Evolutionary conservation across 2,797 vertebrate species (phyloP).

Genomic region (Neosalanx taihuensis): DNA sequence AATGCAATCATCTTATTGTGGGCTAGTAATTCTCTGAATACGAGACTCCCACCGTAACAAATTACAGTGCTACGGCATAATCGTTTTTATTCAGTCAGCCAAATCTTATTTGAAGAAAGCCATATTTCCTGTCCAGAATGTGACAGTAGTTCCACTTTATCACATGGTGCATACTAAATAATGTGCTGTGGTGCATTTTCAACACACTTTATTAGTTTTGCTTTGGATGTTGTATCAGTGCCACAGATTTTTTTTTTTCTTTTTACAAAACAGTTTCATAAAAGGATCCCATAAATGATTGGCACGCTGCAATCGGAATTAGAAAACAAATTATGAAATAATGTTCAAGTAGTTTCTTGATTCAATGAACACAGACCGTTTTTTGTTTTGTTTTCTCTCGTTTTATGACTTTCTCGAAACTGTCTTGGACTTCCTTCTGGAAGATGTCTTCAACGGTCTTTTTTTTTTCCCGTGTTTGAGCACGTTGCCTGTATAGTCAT

Average conservation of each 20-base stretch:
- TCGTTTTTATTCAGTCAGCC: not conserved
- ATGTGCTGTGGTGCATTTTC: not conserved
- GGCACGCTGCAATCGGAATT: not conserved
- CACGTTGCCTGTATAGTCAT: constrained; percentile 25
- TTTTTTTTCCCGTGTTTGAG: not conserved
- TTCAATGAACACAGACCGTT: not conserved
- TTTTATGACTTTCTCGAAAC: not conserved
- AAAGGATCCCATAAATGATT: too few relatives aligned
- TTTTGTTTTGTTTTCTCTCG: not conserved
- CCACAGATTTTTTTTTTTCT: too few relatives aligned
- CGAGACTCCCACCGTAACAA: constrained; percentile 2
- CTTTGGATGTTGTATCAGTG: not conserved
- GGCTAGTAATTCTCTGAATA: constrained; percentile 36
- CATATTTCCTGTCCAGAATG: not conserved
- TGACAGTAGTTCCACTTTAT: not conserved
- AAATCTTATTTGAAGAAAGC: not conserved
- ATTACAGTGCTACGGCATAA: not conserved
- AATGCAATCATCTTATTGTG: constrained; percentile 24
- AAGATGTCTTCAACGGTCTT: too few relatives aligned
- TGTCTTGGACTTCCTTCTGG: not conserved
- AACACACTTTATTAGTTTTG: not conserved
- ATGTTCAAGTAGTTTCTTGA: not conserved
- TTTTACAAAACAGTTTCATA: too few relatives aligned
- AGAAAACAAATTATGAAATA: not conserved
- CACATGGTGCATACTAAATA: not conserved